phyloP scores from a whole-genome alignment of 1,140 invertebrate genomes.

The Aphelinus atriplicis region DNA sequence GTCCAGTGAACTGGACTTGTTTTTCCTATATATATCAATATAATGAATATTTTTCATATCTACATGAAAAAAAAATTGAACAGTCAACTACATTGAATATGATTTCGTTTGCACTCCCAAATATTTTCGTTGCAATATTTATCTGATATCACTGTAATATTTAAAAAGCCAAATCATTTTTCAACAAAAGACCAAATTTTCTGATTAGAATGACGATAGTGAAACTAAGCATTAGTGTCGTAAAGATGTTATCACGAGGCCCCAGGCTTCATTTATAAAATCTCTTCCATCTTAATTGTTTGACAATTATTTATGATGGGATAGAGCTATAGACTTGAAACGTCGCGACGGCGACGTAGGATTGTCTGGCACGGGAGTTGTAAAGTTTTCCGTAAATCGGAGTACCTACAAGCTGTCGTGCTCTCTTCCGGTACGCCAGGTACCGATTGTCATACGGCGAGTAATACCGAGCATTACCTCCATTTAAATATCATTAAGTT shows the following conservation, averaged over 20 bases:
- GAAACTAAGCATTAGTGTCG: constrained; percentile 21
- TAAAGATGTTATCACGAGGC: constrained; percentile 8
- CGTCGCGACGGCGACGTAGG: constrained; percentile 3
- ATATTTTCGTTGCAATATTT: too few relatives aligned
- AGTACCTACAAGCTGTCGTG: constrained; percentile 5
- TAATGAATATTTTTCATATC: background rate
- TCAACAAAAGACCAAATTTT: background rate
- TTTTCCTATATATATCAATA: too few relatives aligned
- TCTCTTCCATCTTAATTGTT: constrained; percentile 28
- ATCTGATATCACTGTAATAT: too few relatives aligned
- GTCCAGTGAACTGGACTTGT: too few relatives aligned
- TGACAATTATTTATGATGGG: constrained; percentile 23
- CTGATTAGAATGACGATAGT: too few relatives aligned
- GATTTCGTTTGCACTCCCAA: too few relatives aligned
- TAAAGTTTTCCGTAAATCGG: background rate
- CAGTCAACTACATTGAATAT: too few relatives aligned
- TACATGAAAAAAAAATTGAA: background rate
- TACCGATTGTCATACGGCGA: background rate
- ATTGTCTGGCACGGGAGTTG: constrained; percentile 2
- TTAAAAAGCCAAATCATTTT: too few relatives aligned
- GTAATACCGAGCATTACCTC: background rate
- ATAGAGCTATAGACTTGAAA: background rate
- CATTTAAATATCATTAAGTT: constrained; percentile 11
- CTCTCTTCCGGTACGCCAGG: constrained; percentile 6
- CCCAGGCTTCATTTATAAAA: constrained; percentile 12